Evolutionary conservation across 2,113 vertebrate genomes (phyloP).

Genomic region (Sinocyclocheilus grahami): DNA sequence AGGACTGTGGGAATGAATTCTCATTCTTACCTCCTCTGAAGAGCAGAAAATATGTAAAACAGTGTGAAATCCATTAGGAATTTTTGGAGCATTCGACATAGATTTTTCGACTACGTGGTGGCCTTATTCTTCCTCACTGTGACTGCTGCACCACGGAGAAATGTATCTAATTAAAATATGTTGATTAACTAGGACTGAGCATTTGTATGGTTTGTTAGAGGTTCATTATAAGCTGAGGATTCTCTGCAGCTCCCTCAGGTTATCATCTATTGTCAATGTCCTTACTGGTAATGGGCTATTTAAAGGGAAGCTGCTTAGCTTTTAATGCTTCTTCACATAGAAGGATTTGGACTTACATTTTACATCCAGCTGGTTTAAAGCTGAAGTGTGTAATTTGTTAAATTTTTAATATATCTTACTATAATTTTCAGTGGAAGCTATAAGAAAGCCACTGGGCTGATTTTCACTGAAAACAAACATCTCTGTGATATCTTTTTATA

Average conservation of each 20-base stretch:
- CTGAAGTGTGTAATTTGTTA: not conserved
- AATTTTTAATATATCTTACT: not conserved
- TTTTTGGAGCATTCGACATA: not conserved
- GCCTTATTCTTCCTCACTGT: constrained; percentile 15
- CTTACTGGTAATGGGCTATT: constrained; percentile 44
- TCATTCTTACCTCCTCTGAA: not conserved
- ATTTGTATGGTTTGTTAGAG: constrained; percentile 49
- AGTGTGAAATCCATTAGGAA: constrained; percentile 7
- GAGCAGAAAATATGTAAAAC: constrained; percentile 15
- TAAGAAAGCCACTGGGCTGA: not conserved
- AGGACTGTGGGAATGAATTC: not conserved
- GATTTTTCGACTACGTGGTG: not conserved
- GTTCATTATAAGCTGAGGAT: constrained; percentile 52
- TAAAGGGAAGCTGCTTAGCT: constrained; percentile 5
- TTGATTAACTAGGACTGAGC: constrained; percentile 56
- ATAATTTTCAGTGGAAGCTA: not conserved
- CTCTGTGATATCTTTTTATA: not conserved
- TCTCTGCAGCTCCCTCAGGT: constrained; percentile 25
- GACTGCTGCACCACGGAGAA: constrained; percentile 25
- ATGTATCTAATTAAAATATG: constrained; percentile 57
- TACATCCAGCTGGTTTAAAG: not conserved
- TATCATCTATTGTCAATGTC: constrained; percentile 53
- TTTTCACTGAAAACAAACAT: not conserved
- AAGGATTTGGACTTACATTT: not conserved
- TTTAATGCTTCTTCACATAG: not conserved